Evolutionary conservation across 2,888 invertebrate species (phyloP), one percentile per base, ranked within the genome.

Genomic region (Heteropelma amictum): DNA sequence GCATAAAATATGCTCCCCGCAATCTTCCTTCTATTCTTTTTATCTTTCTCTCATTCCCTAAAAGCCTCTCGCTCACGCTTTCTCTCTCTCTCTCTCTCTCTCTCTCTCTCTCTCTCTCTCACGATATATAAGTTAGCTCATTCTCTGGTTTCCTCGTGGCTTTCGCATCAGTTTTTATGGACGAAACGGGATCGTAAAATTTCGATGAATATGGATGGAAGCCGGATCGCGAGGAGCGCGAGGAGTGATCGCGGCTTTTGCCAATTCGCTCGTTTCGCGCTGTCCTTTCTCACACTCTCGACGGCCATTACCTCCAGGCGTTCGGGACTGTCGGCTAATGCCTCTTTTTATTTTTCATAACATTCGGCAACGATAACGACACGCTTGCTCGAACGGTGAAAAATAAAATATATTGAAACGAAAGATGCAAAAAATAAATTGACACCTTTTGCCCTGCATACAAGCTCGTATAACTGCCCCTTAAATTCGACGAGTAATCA

Each of bases 151-250:
- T 53, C 33, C 67, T 53, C 61, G 12, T 67, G 54, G 47, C 49
- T 54, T 70, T 67, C 70, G 47, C 65, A 35, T 65, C 70, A 58
- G 58, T 77, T 76, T 77, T 77, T 77, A 77, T 73, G 58, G 77
- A 58, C 63, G 53, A 63, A 76, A 58, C 53, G 17, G 47, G 63
- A 69, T 77, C 77, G 77, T 77, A 77, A 77, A 77, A 75, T 56
- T 53, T 45, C 77, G 76, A 76, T 77, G 77, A 77, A 77, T 77
- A 77, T 77, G 77, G 77, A 77, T 77, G 76, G 47, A 60, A 60
- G 21, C 17, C 47, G 35, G 40, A 51, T 58, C 28, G 33, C 14
- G 40, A 47, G 65, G 30, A 51, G 40, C 28, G 53, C 1, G 26
- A 35, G 42, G 53, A 74, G 42, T 54, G 68, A 58, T 64, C 35